Conservation (phyloP, 2,113 vertebrate species). For the Ictidomys tridecemlineatus region DNA sequence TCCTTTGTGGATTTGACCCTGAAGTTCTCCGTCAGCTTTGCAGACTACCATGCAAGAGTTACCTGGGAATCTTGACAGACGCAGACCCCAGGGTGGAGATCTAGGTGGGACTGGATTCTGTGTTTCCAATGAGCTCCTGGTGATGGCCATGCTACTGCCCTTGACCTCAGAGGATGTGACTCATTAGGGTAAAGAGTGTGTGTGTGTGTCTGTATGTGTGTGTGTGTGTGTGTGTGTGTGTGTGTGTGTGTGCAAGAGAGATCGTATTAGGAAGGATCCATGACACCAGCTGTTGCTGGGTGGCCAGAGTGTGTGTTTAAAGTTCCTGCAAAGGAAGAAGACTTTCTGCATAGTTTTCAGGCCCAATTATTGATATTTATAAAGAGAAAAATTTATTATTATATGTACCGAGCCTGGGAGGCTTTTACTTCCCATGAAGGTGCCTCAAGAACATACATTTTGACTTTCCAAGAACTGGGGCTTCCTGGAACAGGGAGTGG, state of each 20-base stretch:
- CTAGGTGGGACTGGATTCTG: background rate
- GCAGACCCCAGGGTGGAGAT: background rate
- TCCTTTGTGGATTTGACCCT: background rate
- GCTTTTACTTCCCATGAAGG: constrained; percentile 69
- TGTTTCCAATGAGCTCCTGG: background rate
- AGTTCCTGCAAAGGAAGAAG: constrained; percentile 34
- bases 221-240: background rate
- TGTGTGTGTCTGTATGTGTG: too few relatives aligned
- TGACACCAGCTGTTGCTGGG: background rate
- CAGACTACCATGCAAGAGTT: background rate
- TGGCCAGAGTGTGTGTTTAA: constrained; percentile 9
- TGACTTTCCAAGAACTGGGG: background rate
- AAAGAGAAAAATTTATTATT: constrained; percentile 64
- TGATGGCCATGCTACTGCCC: background rate
- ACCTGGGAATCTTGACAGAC: background rate
- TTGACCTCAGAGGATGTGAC: constrained; percentile 44
- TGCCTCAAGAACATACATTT: background rate
- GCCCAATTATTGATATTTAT: constrained; percentile 51
- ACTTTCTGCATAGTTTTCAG: background rate
- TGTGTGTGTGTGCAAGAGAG: too few relatives aligned
- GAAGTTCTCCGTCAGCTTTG: background rate
- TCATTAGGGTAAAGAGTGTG: background rate
- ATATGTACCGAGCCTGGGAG: background rate
- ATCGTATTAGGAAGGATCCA: background rate
- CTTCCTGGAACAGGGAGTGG: background rate